A percentile compares a stretch with the other conserved stretches of the same genome.
These are phyloP conservation scores for Diuraphis noxia DNA, from an alignment of 1,140 invertebrate genomes.

Conservation along the genomic window DNA sequence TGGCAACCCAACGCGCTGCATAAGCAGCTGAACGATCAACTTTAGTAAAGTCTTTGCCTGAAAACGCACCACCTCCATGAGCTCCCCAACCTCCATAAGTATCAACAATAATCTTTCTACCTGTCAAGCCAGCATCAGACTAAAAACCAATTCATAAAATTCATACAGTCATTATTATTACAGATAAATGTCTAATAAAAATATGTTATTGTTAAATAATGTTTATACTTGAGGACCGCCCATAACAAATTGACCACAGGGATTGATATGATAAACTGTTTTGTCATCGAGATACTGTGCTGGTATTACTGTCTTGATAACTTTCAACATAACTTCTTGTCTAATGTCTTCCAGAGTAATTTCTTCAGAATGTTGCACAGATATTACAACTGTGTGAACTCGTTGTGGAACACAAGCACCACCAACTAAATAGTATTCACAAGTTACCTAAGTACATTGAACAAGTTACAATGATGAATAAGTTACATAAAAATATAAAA, in stretches of 20 bases:
- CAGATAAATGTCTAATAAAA: no score
- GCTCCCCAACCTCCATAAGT: conserved; percentile 75
- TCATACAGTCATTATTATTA: no score
- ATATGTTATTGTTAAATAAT: conserved; percentile 26
- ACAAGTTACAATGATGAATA: no score
- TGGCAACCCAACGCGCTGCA: conserved; percentile 73
- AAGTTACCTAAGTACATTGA: conserved; percentile 71
- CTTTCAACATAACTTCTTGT: conserved; percentile 85
- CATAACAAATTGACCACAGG: conserved; percentile 93
- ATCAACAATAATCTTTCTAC: conserved; percentile 76
- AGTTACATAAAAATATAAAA: no score
- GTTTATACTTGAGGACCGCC: conserved; percentile 85
- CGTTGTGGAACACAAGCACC: conserved; percentile 89
- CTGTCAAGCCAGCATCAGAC: conserved; percentile 73
- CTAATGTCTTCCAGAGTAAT: conserved; percentile 83
- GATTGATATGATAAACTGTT: conserved; percentile 95
- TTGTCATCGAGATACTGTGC: conserved; percentile 85
- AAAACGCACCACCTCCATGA: conserved; percentile 75
- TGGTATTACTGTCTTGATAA: conserved; percentile 92
- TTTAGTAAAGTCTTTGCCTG: conserved; percentile 74
- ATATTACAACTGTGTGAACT: conserved; percentile 97
- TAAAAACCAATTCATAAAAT: conserved; percentile 49
- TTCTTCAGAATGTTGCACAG: conserved; percentile 94
- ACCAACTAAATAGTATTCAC: conserved; percentile 79
- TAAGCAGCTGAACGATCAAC: conserved; percentile 68